Evolutionary conservation across 2,888 invertebrate species (phyloP).

Genomic region (Drosophila subquinaria): DNA sequence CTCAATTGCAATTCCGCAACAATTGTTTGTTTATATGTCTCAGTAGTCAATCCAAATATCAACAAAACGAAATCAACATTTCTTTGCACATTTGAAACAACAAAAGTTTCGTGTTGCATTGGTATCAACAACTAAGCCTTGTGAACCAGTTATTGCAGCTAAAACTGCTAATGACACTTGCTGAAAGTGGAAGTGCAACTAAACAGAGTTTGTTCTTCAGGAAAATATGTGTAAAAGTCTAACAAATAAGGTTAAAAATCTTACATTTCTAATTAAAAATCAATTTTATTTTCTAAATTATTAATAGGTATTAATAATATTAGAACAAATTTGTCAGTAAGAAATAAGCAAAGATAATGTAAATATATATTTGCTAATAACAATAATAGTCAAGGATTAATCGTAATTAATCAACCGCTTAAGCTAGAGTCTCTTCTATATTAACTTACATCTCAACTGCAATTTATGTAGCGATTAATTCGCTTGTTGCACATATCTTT

Average conservation of each 20-base stretch:
- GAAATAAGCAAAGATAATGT: no score
- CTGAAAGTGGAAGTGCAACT: background rate
- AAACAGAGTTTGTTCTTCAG: no score
- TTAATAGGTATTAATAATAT: no score
- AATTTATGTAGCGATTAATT: background rate
- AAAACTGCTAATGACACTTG: slow-evolving; percentile 3
- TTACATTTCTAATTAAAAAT: no score
- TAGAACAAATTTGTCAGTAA: no score
- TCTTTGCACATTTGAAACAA: slow-evolving; percentile 5
- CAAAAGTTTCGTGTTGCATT: slow-evolving; percentile 9
- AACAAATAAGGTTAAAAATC: no score
- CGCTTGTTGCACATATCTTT: background rate
- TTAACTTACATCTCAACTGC: no score
- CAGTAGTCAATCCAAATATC: slow-evolving; percentile 8
- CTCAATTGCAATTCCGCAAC: slow-evolving; percentile 7
- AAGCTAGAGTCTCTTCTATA: no score
- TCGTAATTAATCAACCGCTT: background rate
- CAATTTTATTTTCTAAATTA: no score
- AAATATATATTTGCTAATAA: no score
- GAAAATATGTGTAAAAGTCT: no score
- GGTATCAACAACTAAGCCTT: slow-evolving; percentile 19
- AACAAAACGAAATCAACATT: background rate
- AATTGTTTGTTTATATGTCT: slow-evolving; percentile 18
- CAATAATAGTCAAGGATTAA: background rate
- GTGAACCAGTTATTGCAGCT: slow-evolving; percentile 11